Evolutionary conservation across 2,113 vertebrate genomes (phyloP), one percentile per base, ranked within the genome.

Genomic region (Serilophus lunatus): DNA sequence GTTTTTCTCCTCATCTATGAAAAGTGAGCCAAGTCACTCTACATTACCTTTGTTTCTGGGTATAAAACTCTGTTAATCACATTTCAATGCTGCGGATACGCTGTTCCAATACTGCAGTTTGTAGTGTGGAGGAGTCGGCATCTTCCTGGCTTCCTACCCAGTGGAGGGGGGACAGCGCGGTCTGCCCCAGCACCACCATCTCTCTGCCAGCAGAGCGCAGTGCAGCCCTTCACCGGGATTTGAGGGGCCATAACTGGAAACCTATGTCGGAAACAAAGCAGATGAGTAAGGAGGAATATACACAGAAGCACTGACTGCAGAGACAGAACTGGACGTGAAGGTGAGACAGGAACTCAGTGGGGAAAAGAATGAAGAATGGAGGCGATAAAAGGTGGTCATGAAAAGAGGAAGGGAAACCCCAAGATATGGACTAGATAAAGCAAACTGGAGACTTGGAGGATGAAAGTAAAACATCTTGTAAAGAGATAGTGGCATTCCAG

Each of bases 111-210:
- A 1, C 24, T 13, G 51, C 29, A 7, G 33, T 1, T 26, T 35
- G 54, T 9, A 9, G 24, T 6, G 24, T 11, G 65, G 23, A 35
- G 45, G 4, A 19, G 12, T 13, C 49, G 4, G 20, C 25, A 3
- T 2, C 17, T 8, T n/a, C 4, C 14, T 6, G 71, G 14, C 40
- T 33, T 7, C 18, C 18, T 15, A 1, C 4, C 7, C 12, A 0
- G 10, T 1, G 77, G 5, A 59, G 14, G 13, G n/a, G 8, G 12
- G 7, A 2, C 7, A 2, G 54, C 2, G 4, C 8, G 1, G 31
- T 10, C 17, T 45, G 15, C 66, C 16, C 18, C 33, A 1, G 22
- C 2, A 18, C 17, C 1, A 0, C 6, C 7, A 7, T 61, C 36
- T 6, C 0, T 36, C 78, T 19, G 63, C 85, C 91, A 49, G 82